Evolutionary conservation across 2,797 vertebrate species (phyloP), one percentile per base, ranked within the genome.

Genomic region (Neopelma chrysocephalum): DNA sequence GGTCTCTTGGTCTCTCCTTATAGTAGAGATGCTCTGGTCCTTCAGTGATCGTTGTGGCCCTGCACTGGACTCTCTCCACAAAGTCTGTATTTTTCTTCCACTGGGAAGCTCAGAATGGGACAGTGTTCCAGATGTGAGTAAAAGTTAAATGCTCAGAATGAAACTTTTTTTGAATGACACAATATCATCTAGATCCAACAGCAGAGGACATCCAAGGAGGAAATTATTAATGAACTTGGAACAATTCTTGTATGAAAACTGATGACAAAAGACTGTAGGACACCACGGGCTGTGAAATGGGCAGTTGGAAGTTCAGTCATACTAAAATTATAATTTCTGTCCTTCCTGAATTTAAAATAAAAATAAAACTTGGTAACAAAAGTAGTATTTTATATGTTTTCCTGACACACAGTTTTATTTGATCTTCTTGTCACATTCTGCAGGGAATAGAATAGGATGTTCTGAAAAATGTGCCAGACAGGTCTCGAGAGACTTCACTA

Each of bases 391-490:
- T 75, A 26, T 76, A 90, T 13, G 7, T 84, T 91, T 88, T 82
- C 20, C 51, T 10, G 3, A 89, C 79, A 70, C 12, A 75, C 18
- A 77, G 18, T 85, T 93, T 90, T 89, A 93, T 82, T 90, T 82
- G 25, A 84, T 95, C 56, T 84, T 69, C 1, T 62, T 87, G 87
- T 92, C 70, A 54, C 25, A 77, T 94, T 94, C 82, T 13, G 4
- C 42, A 75, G 48, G 34, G 81, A 89, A 66, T 40, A 82, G 57
- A 92, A 94, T 75, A 93, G 75, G 56, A 90, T 75, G 57, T 84
- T 94, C 84, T 80, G 54, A 85, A 93, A 96, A 96, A 96, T 80
- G 48, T 89, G 87, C 70, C 73, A 93, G 92, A 86, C 76, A 68
- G 79, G 47, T 94, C 93, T 90, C 22, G 1, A 84, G 91, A 73